Base-by-base conservation (phyloP, 2,888 invertebrate genomes). In the Asteroscopus sphinx region DNA sequence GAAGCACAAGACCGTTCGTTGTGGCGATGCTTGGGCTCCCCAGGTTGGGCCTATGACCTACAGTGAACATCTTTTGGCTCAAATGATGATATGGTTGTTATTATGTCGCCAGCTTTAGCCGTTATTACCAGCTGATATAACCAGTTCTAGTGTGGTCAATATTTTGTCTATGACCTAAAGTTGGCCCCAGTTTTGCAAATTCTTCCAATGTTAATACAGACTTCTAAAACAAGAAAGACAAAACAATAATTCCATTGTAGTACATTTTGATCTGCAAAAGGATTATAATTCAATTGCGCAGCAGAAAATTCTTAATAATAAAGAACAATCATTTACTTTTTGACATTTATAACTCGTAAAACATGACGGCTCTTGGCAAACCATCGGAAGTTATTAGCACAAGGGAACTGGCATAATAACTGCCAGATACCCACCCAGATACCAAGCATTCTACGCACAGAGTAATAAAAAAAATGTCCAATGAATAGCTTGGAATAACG, bases 321-420 rank as follows among this genome's bases (percentile, higher is more conserved):
- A 54, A n/a, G 37, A 57, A 48, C 33, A 52, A 41, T 41, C 7
- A 28, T 37, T 40, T 33, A 44, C 12, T 39, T 61, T 54, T 58
- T 60, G 54, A 75, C 46, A 60, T 73, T 66, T 53, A 66, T 58
- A 51, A 30, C 37, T 53, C 72, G 56, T 75, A 54, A 61, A 65
- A 54, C 47, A 45, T 47, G 41, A 56, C 47, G 39, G 45, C 49
- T 53, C 55, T 74, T 74, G 66, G 67, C 65, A 57, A 53, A 44
- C 41, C 30, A 32, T 42, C 36, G 48, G 41, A 16, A 58, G 42
- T 40, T 70, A 67, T 49, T 41, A 67, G 51, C 54, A 52, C 48
- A 55, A 64, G 42, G 37, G 55, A 45, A 26, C 47, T 51, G 42
- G 28, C 47, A 40, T 51, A 42, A 68, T 44, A 37, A 61, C 40